Evolutionary conservation across 1,140 invertebrate genomes (phyloP), one percentile per base, ranked within the genome.

Genomic region (Papilio dardanus): DNA sequence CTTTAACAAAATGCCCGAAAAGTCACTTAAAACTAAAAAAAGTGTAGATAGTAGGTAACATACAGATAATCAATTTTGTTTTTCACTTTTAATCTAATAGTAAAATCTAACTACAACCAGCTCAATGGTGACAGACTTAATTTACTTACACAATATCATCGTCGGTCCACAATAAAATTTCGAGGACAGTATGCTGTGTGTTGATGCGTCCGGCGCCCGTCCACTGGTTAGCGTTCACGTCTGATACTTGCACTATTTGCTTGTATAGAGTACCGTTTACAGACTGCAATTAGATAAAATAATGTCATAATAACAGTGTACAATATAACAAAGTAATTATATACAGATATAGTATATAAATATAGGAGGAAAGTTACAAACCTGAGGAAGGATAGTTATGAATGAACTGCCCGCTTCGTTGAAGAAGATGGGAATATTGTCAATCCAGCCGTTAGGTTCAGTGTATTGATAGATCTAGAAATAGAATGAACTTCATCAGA

Each of bases 141-240:
- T 77, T 65, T 74, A 83, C 89, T 88, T 79, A 92, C 93, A 94
- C 85, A 12, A 86, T 40, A 74, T 90, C 94, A 33, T 95, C 89
- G 74, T 96, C 88, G 83, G 98, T 96, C 96, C 97, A 98, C 28
- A 95, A 94, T 2, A 98, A 90, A 76, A 99, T 96, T 81, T 96
- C 95, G 8, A 95, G 96, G 19, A 99, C 97, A 0, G 93, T 94
- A 50, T 94, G 89, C 2, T 87, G 68, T 0, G 83, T 37, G 75
- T 91, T 93, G 16, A 82, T 80, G 28, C 88, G 83, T 28, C 82
- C 81, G 19, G 30, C 58, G 8, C 76, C 75, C 0, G 79, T 86
- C 92, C 92, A 93, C 5, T 73, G 6, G n/a, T 75, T 76, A 0
- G 77, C 73, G 16, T 66, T 78, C 1, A 46, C 80, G 16, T 84